phyloP scores from a whole-genome alignment of 92 coral and sea anemone species.

The Montipora capitata region DNA sequence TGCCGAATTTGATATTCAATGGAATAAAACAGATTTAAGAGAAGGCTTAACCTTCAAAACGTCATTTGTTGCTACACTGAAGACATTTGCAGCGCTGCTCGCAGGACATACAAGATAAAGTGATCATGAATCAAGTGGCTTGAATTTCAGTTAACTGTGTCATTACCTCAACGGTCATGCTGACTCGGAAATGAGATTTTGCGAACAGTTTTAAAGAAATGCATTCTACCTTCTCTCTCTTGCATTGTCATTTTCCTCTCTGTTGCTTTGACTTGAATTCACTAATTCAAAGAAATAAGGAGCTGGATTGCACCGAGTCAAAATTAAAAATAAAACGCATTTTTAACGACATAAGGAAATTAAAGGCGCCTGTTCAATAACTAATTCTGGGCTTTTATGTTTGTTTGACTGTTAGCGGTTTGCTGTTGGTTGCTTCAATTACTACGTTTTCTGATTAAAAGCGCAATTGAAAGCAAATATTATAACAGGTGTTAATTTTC shows the following conservation, averaged over 20 bases:
- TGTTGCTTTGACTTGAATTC: neutral
- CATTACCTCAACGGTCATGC: too few relatives aligned
- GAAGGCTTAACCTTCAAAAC: too few relatives aligned
- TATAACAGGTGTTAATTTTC: conserved; percentile 16
- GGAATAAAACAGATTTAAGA: too few relatives aligned
- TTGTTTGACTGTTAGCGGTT: neutral
- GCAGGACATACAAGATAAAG: too few relatives aligned
- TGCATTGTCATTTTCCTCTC: neutral
- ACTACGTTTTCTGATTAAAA: conserved; percentile 17
- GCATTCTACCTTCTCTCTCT: neutral
- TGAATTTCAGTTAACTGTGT: too few relatives aligned
- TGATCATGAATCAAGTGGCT: too few relatives aligned
- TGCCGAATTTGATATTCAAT: too few relatives aligned
- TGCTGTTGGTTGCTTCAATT: neutral
- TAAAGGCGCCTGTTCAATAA: neutral
- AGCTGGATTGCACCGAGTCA: neutral
- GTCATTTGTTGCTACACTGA: too few relatives aligned
- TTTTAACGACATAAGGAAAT: neutral
- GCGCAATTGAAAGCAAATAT: conserved; percentile 5
- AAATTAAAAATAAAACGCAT: neutral
- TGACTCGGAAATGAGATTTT: too few relatives aligned
- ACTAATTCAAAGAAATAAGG: neutral
- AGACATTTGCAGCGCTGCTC: too few relatives aligned
- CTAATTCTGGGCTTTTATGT: neutral
- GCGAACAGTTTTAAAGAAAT: too few relatives aligned